Percentiles rank a stretch among this genome's conserved stretches.
phyloP scores from a whole-genome alignment of 2,888 invertebrate genomes.

The Melanostoma mellinum region DNA sequence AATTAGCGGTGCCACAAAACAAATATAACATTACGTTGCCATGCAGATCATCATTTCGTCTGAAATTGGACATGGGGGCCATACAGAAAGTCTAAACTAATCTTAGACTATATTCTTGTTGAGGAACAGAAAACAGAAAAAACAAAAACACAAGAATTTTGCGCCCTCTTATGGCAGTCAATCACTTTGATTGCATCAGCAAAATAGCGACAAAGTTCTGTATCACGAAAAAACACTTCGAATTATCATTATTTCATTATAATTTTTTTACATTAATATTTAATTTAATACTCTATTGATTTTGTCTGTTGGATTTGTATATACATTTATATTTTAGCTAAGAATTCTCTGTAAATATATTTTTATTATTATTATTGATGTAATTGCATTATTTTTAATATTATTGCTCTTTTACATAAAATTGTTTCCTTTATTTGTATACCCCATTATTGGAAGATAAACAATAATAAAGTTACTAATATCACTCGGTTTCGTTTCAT shows the following conservation, averaged over 20 bases:
- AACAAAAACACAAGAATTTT: conserved; percentile 28
- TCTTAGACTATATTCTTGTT: conserved; percentile 62
- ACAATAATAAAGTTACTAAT: conserved; percentile 36
- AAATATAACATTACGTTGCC: conserved; percentile 82
- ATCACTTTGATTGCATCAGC: conserved; percentile 32
- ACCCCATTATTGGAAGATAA: conserved; percentile 31
- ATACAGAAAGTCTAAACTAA: conserved; percentile 66
- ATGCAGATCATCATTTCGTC: conserved; percentile 81
- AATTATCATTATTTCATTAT: conserved; percentile 25
- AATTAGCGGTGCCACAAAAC: conserved; percentile 79
- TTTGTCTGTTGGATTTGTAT: conserved; percentile 60
- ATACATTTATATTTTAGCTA: conserved; percentile 52
- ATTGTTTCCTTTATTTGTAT: conserved; percentile 20
- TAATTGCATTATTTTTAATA: conserved; percentile 34
- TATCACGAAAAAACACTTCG: conserved; percentile 33
- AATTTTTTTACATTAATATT: conserved; percentile 25
- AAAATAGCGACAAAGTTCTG: conserved; percentile 17
- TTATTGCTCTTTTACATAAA: conserved; percentile 16
- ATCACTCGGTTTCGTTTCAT: background rate
- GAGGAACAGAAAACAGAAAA: conserved; percentile 37
- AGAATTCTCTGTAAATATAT: conserved; percentile 68
- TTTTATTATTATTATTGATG: conserved; percentile 34
- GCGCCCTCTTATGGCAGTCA: conserved; percentile 43
- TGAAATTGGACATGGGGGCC: conserved; percentile 73
- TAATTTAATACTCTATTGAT: conserved; percentile 2